Percentiles rank a stretch among this genome's conserved stretches.
phyloP scores from a whole-genome alignment of 2,888 invertebrate genomes.

The Gari tellinella region DNA sequence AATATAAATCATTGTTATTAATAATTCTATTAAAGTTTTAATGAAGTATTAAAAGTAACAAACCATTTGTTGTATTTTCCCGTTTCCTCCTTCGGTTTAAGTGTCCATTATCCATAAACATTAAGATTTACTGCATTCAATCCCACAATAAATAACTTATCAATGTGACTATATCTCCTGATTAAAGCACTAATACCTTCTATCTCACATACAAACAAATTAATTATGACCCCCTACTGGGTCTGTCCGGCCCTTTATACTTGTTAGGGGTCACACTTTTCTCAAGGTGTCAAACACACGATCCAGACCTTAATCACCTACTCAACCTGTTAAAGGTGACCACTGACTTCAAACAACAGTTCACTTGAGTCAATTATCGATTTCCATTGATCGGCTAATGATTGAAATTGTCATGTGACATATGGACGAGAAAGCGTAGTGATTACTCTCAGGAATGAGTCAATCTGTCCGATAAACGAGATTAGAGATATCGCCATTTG shows the following conservation, averaged over 20 bases:
- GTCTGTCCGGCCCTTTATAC: constrained; percentile 4
- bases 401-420: constrained; percentile 6
- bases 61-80: no score
- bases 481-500: no score
- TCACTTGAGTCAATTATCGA: constrained; percentile 9
- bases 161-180: no score
- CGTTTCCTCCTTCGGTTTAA: no score
- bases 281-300: constrained; percentile 8
- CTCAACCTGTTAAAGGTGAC: constrained; percentile 8
- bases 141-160: no score
- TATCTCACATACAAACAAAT: background rate
- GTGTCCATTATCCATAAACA: no score
- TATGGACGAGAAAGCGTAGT: background rate
- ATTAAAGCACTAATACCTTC: no score
- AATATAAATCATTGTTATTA: no score
- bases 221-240: background rate
- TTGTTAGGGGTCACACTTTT: constrained; percentile 6
- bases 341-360: constrained; percentile 1
- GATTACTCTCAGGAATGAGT: constrained; percentile 7
- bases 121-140: background rate
- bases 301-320: background rate
- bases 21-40: no score
- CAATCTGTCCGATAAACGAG: background rate
- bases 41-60: no score
- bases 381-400: constrained; percentile 1